These are phyloP conservation scores for Aporrectodea caliginosa DNA, from an alignment of 1,140 invertebrate species.

Conservation along the genomic window DNA sequence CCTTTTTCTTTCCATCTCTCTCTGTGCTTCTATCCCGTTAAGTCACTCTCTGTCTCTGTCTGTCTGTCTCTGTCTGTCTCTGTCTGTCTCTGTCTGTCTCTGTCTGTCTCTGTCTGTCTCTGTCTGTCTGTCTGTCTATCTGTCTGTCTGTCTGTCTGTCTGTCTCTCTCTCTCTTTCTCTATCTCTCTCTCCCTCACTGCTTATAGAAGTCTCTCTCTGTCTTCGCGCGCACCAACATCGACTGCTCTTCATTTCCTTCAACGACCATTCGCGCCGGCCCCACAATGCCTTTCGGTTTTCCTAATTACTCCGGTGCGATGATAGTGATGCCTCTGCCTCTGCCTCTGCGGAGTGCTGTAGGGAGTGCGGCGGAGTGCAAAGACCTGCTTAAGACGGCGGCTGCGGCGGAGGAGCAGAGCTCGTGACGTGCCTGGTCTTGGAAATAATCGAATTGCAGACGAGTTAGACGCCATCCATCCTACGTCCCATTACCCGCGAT, in stretches of 20 bases:
- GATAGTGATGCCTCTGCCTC: no score
- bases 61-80: background rate
- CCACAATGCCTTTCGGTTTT: no score
- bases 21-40: background rate
- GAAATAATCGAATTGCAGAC: no score
- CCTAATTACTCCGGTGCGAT: no score
- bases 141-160: constrained; percentile 1
- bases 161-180: background rate
- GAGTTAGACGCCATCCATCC: no score
- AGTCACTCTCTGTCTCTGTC: background rate
- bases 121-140: background rate
- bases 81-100: background rate
- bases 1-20: background rate
- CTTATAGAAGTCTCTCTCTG: background rate
- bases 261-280: no score
- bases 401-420: no score
- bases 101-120: background rate
- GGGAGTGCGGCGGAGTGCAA: no score
- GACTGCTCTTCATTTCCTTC: background rate
- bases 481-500: no score
- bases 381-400: no score
- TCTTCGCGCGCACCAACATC: background rate
- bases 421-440: no score
- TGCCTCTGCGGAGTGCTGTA: no score
- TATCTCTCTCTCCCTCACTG: background rate